Evolutionary conservation across 2,888 invertebrate species (phyloP).

Genomic region (Diogma glabrata): DNA sequence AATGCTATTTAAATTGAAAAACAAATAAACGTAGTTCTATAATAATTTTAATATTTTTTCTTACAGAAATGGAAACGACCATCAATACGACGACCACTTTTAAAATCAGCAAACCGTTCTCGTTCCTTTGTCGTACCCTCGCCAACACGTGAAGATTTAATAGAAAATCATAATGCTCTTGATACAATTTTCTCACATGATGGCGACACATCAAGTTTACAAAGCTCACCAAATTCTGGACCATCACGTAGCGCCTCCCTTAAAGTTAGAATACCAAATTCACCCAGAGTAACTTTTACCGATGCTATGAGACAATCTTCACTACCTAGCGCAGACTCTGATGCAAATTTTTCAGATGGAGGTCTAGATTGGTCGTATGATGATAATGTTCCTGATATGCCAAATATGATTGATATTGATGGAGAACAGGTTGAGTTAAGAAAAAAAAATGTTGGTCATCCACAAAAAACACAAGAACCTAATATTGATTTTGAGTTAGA

Average conservation of each 20-base stretch:
- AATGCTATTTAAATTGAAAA: too few species aligned
- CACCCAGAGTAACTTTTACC: slow-evolving; percentile 34
- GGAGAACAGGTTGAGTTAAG: slow-evolving; percentile 52
- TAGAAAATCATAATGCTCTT: slow-evolving; percentile 35
- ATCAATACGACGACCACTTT: slow-evolving; percentile 36
- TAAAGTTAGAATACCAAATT: slow-evolving; percentile 38
- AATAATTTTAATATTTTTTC: not conserved
- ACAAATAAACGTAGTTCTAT: too few species aligned
- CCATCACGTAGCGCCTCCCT: slow-evolving; percentile 61
- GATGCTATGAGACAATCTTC: slow-evolving; percentile 55
- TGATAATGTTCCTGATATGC: slow-evolving; percentile 23
- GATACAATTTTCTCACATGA: slow-evolving; percentile 35
- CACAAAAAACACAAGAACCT: slow-evolving; percentile 51
- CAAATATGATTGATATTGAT: slow-evolving; percentile 43
- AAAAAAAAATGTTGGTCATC: slow-evolving; percentile 38
- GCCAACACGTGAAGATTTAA: slow-evolving; percentile 48
- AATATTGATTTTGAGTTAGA: slow-evolving; percentile 93
- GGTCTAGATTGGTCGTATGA: slow-evolving; percentile 30
- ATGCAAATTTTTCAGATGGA: slow-evolving; percentile 48
- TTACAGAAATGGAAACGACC: slow-evolving; percentile 33
- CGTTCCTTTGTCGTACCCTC: slow-evolving; percentile 64
- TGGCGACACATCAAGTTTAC: slow-evolving; percentile 30
- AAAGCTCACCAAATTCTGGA: slow-evolving; percentile 58
- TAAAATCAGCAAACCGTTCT: slow-evolving; percentile 52
- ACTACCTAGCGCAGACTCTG: slow-evolving; percentile 62